Conservation (phyloP, 37 sponge, comb jelly and placozoan genomes). For the Cladorhizidae sp. region DNA sequence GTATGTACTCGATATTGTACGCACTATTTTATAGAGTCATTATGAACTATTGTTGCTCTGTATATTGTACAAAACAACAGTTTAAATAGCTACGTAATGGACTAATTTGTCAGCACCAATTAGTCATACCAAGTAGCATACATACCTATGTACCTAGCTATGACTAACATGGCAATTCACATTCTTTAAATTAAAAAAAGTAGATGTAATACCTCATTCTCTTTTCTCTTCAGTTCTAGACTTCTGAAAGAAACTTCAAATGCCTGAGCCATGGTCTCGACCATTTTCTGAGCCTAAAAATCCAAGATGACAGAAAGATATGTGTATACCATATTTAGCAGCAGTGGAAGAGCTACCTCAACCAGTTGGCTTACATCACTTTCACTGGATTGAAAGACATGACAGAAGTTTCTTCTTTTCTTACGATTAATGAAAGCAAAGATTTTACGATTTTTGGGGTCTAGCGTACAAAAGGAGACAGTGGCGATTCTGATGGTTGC, state of each 20-base stretch:
- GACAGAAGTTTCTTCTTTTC: slow-evolving; percentile 84
- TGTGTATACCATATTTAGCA: background rate
- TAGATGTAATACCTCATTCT: slow-evolving; percentile 12
- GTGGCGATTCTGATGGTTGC: slow-evolving; percentile 84
- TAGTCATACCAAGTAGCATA: too few relatives aligned
- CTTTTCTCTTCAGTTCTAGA: slow-evolving; percentile 35
- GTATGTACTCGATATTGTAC: too few relatives aligned
- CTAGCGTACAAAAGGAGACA: slow-evolving; percentile 90
- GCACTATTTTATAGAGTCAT: too few relatives aligned
- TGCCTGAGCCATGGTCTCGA: slow-evolving; percentile 82
- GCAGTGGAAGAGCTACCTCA: background rate
- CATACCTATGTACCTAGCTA: background rate
- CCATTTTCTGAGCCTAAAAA: slow-evolving; percentile 78
- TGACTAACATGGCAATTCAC: background rate
- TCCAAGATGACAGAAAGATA: too few relatives aligned
- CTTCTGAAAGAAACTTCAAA: slow-evolving; percentile 78
- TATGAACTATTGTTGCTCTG: too few relatives aligned
- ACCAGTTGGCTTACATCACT: slow-evolving; percentile 62
- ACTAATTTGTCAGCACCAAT: too few relatives aligned
- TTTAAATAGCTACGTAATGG: too few relatives aligned
- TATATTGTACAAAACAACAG: too few relatives aligned
- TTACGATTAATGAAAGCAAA: slow-evolving; percentile 91
- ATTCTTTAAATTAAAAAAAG: background rate
- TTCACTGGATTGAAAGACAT: slow-evolving; percentile 89
- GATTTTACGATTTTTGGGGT: slow-evolving; percentile 76